Conservation (phyloP, 2,113 vertebrate genomes). For the Oncorhynchus tshawytscha region DNA sequence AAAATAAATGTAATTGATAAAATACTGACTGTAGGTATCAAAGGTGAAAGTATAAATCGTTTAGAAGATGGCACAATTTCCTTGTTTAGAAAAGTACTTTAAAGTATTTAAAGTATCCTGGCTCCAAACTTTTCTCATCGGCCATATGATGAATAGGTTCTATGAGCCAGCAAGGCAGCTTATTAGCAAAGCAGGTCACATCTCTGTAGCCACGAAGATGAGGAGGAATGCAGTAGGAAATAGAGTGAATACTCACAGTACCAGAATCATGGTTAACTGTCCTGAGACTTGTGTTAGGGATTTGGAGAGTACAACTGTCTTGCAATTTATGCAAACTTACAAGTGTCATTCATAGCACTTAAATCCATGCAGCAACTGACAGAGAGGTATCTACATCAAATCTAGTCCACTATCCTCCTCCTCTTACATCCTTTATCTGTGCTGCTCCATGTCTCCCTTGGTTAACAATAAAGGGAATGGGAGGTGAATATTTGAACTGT, state of each 20-base stretch:
- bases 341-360: too few species aligned
- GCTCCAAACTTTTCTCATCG: conserved; percentile 49
- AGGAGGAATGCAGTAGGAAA: conserved; percentile 25
- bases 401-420: neutral
- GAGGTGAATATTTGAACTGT: neutral
- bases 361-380: too few species aligned
- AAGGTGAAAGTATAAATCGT: too few species aligned
- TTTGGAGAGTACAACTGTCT: too few species aligned
- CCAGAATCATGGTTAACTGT: too few species aligned
- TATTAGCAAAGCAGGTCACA: conserved; percentile 53
- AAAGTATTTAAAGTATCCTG: conserved; percentile 28
- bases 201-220: conserved; percentile 40
- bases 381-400: neutral
- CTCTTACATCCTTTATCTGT: conserved; percentile 6
- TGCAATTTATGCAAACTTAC: too few species aligned
- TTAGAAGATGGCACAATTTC: too few species aligned
- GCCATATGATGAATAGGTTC: conserved; percentile 65
- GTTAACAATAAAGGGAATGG: too few species aligned
- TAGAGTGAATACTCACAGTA: conserved; percentile 15
- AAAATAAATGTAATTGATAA: too few species aligned
- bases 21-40: too few species aligned
- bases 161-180: conserved; percentile 38
- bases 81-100: too few species aligned
- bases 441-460: too few species aligned
- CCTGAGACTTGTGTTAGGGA: conserved; percentile 1